Evolutionary conservation across 37 sponge, comb jelly and placozoan genomes (phyloP).

Genomic region (Mnemiopsis leidyi): DNA sequence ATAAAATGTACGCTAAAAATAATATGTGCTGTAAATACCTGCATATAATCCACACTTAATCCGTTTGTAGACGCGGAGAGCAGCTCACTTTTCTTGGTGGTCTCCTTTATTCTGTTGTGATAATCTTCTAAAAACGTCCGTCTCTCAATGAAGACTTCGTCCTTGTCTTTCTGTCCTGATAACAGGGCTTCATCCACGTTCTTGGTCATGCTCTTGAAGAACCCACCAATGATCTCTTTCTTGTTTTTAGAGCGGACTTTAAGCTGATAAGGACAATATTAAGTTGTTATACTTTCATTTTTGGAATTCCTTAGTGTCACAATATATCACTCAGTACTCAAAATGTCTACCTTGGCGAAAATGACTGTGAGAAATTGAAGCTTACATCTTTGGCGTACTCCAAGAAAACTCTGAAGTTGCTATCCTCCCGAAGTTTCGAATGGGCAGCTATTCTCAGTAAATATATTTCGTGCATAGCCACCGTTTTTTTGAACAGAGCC

Average conservation of each 20-base stretch:
- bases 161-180: constrained; percentile 76
- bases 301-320: too few species aligned
- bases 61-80: background rate
- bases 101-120: constrained; percentile 1
- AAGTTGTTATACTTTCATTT: too few species aligned
- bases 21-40: too few species aligned
- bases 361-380: too few species aligned
- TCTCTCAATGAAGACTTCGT: constrained; percentile 40
- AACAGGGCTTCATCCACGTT: constrained; percentile 83
- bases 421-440: constrained; percentile 76
- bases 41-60: constrained; percentile 1
- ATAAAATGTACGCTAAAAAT: too few species aligned
- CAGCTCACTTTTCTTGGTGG: constrained; percentile 65
- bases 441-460: constrained; percentile 87
- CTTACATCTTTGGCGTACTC: constrained; percentile 92
- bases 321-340: too few species aligned
- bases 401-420: constrained; percentile 86
- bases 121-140: constrained; percentile 3
- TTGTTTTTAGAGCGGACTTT: constrained; percentile 87
- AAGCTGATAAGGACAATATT: constrained; percentile 75
- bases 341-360: too few species aligned
- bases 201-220: constrained; percentile 90
- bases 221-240: constrained; percentile 77
- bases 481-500: constrained; percentile 98
- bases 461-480: constrained; percentile 97